A percentile compares a stretch with the other conserved stretches of the same genome.
These are phyloP conservation scores for Trematomus loennbergii DNA, from an alignment of 2,113 vertebrate genomes.

Conservation along the genomic window DNA sequence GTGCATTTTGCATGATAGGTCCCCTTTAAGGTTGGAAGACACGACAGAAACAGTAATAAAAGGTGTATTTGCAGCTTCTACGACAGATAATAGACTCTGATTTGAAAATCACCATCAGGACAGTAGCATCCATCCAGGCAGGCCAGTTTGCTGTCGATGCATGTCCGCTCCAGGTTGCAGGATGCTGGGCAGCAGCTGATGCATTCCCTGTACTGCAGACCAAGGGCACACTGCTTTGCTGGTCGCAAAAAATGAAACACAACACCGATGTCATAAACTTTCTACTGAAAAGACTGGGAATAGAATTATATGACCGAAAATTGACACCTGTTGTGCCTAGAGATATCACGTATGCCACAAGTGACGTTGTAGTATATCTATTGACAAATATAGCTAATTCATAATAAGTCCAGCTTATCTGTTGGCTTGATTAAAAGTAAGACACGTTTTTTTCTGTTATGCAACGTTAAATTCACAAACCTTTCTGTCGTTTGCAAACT, in stretches of 20 bases:
- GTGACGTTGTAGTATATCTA: background rate
- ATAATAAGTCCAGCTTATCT: background rate
- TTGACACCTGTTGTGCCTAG: background rate
- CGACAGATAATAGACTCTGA: rapidly evolving
- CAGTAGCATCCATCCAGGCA: conserved; percentile 98
- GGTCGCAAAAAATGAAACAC: conserved; percentile 26
- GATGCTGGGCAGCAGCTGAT: conserved; percentile 92
- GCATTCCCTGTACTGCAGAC: conserved; percentile 90
- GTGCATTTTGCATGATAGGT: too few species aligned
- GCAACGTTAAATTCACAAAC: background rate
- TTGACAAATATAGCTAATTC: background rate
- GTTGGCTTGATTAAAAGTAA: background rate
- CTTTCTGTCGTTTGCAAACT: too few species aligned
- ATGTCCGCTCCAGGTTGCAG: conserved; percentile 86
- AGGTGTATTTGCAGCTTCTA: background rate
- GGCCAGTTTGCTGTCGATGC: conserved; percentile 92
- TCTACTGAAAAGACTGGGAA: too few species aligned
- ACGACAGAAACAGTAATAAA: background rate
- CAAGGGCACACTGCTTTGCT: conserved; percentile 86
- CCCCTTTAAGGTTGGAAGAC: background rate
- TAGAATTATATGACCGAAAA: background rate
- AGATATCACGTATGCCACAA: background rate
- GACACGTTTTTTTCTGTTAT: background rate
- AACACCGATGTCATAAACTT: background rate
- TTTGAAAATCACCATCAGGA: conserved; percentile 83